phyloP scores from a whole-genome alignment of 2,113 vertebrate species.

The Oncorhynchus clarkii region DNA sequence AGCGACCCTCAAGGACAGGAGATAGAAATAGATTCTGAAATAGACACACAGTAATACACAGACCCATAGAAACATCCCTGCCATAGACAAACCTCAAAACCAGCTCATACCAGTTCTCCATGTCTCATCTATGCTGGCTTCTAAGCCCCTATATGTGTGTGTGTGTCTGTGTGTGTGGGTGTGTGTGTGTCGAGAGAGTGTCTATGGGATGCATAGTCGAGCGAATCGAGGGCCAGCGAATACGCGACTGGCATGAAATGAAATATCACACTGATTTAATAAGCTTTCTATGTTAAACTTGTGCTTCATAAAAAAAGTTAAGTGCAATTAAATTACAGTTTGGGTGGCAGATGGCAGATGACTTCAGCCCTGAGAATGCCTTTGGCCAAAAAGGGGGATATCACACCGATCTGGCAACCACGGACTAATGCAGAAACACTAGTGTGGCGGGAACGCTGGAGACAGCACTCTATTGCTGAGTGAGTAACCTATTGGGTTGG shows the following conservation, averaged over 20 bases:
- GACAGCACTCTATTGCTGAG: neutral
- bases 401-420: constrained; percentile 31
- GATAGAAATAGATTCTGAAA: too few species aligned
- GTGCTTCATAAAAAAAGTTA: constrained; percentile 60
- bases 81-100: neutral
- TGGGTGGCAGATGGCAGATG: constrained; percentile 73
- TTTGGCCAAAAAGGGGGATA: constrained; percentile 3
- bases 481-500: too few species aligned
- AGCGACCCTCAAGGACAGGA: too few species aligned
- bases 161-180: neutral
- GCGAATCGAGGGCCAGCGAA: constrained; percentile 40
- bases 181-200: constrained; percentile 11
- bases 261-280: constrained; percentile 64
- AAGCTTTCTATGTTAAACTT: constrained; percentile 63
- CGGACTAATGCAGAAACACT: constrained; percentile 8
- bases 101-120: neutral
- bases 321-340: constrained; percentile 70
- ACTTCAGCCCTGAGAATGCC: constrained; percentile 18
- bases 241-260: constrained; percentile 54
- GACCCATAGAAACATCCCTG: too few species aligned
- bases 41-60: too few species aligned
- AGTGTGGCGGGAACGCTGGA: constrained; percentile 7
- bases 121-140: too few species aligned
- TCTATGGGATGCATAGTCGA: neutral
- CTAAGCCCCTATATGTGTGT: neutral